Percentiles rank a stretch among this genome's conserved stretches.
These are phyloP conservation scores for Hapalemur alaotrensis DNA, from an alignment of 2,797 vertebrate genomes.

Conservation along the genomic window DNA sequence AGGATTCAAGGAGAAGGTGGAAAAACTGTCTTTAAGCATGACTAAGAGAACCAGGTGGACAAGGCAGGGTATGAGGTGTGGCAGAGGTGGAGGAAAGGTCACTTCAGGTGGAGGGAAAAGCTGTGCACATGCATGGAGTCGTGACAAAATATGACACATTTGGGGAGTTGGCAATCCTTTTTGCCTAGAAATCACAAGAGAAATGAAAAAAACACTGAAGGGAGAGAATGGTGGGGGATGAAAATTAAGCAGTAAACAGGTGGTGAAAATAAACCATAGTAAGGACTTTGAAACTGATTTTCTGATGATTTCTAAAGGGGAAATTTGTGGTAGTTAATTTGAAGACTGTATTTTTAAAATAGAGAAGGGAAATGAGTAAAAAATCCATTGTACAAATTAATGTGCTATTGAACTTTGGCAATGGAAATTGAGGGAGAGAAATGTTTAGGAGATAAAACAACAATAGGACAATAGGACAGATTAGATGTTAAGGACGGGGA, in stretches of 20 bases:
- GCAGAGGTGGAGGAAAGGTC: not conserved
- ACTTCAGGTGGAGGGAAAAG: not conserved
- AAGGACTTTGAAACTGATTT: not conserved
- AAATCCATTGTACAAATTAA: not conserved
- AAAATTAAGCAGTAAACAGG: not conserved
- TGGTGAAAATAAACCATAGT: not conserved
- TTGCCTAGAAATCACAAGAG: not conserved
- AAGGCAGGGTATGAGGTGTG: not conserved
- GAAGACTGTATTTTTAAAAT: conserved; percentile 7
- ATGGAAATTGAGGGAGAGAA: not conserved
- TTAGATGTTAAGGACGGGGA: not conserved
- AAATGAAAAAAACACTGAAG: not conserved
- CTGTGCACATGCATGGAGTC: not conserved
- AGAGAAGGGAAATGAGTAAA: not conserved
- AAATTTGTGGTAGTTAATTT: not conserved
- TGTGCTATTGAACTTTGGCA: not conserved
- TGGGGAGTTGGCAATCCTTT: not conserved
- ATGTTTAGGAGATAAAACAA: not conserved
- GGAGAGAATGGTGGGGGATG: not conserved
- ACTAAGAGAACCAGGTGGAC: conserved; percentile 32
- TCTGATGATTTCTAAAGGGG: not conserved
- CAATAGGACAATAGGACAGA: not conserved
- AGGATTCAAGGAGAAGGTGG: not conserved
- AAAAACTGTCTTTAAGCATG: not conserved
- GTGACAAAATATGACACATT: not conserved